Conservation (phyloP, 1,140 invertebrate genomes). For the Leptinotarsa lineolata region DNA sequence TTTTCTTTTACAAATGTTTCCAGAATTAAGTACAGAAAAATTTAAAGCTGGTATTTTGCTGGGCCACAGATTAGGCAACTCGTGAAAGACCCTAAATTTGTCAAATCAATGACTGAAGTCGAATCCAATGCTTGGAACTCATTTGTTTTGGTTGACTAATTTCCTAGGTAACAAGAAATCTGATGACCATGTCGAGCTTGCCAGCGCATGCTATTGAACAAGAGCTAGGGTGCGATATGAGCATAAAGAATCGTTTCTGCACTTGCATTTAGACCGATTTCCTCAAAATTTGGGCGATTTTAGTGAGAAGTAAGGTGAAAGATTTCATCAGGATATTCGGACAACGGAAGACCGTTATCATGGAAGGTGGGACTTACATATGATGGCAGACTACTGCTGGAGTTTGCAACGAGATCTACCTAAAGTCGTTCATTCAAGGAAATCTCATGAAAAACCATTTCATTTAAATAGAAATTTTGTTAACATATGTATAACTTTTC, state of each 20-base stretch:
- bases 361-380: constrained; percentile 49
- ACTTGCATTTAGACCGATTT: neutral
- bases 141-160: constrained; percentile 25
- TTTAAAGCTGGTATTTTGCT: constrained; percentile 45
- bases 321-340: constrained; percentile 54
- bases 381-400: constrained; percentile 49
- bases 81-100: constrained; percentile 29
- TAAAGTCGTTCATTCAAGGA: neutral
- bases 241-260: neutral
- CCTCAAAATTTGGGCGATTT: neutral
- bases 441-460: neutral
- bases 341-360: constrained; percentile 52
- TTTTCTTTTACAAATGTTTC: constrained; percentile 25
- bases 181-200: constrained; percentile 9
- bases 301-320: constrained; percentile 38
- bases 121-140: neutral
- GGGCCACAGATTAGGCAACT: constrained; percentile 44
- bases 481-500: neutral
- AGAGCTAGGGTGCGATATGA: constrained; percentile 14
- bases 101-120: constrained; percentile 4
- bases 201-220: constrained; percentile 7
- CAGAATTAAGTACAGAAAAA: constrained; percentile 35
- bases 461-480: neutral
- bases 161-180: constrained; percentile 17
- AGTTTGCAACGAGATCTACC: constrained; percentile 7